Conservation (phyloP, 1,140 invertebrate species). For the Heliconius himera region DNA sequence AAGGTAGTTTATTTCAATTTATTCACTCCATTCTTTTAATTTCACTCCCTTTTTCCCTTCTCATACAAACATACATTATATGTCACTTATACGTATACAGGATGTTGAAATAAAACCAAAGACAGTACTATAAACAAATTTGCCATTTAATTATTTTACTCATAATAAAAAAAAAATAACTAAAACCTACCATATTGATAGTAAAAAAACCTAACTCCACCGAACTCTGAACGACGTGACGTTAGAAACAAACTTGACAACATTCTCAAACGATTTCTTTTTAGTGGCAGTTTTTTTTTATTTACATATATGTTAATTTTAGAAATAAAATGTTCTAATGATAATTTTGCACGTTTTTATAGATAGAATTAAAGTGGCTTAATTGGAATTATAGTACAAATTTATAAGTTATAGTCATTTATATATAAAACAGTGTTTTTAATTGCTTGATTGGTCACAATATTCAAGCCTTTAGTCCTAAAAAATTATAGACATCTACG, state of each 20-base stretch:
- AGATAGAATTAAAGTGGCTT: slow-evolving; percentile 8
- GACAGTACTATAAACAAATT: slow-evolving; percentile 63
- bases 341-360: background rate
- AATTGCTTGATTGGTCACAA: too few species aligned
- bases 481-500: too few species aligned
- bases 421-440: too few species aligned
- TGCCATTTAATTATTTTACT: slow-evolving; percentile 61
- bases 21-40: too few species aligned
- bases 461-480: too few species aligned
- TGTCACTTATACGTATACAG: background rate
- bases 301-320: slow-evolving; percentile 7
- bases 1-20: too few species aligned
- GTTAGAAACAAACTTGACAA: slow-evolving; percentile 52
- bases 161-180: slow-evolving; percentile 60
- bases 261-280: slow-evolving; percentile 42
- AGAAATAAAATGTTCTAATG: background rate
- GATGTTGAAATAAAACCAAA: background rate
- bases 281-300: slow-evolving; percentile 42
- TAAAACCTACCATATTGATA: slow-evolving; percentile 65
- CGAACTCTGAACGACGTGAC: slow-evolving; percentile 44
- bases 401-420: too few species aligned
- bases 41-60: background rate
- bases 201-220: slow-evolving; percentile 55
- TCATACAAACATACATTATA: background rate
- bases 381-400: background rate